Conservation (phyloP, 2,888 invertebrate genomes). For the Euplexia lucipara region DNA sequence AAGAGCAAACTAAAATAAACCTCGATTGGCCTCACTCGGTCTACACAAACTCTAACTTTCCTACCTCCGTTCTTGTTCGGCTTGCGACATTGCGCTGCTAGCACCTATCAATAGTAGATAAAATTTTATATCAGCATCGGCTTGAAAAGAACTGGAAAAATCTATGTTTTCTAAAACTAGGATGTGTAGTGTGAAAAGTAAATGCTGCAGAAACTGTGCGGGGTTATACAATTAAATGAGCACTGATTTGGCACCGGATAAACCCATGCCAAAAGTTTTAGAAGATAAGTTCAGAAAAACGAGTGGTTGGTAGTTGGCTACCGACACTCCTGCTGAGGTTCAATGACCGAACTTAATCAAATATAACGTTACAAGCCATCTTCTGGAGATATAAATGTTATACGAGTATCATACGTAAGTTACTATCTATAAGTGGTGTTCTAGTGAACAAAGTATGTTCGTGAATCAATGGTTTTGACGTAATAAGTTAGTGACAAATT, state of each 20-base stretch:
- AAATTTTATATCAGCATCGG: conserved; percentile 40
- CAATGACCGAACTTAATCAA: conserved; percentile 18
- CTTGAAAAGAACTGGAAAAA: conserved; percentile 34
- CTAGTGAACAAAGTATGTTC: neutral
- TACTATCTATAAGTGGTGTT: neutral
- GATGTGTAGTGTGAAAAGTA: conserved; percentile 32
- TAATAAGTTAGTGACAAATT: no score
- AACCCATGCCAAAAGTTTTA: conserved; percentile 50
- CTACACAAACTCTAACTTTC: conserved; percentile 36
- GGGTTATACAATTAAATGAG: conserved; percentile 48
- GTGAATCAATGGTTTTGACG: no score
- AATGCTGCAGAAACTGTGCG: conserved; percentile 26
- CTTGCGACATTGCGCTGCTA: conserved; percentile 36
- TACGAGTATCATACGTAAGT: neutral
- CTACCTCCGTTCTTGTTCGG: conserved; percentile 31
- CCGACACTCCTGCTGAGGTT: conserved; percentile 29
- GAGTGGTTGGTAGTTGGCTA: conserved; percentile 41
- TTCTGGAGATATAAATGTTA: conserved; percentile 4
- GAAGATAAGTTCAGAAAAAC: conserved; percentile 42
- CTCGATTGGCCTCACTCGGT: conserved; percentile 49
- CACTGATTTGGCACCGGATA: conserved; percentile 50
- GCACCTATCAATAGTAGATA: conserved; percentile 47
- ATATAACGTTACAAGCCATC: conserved; percentile 15
- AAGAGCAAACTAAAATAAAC: conserved; percentile 57
- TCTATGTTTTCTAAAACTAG: conserved; percentile 13